Evolutionary conservation across 1,140 invertebrate species (phyloP).

Genomic region (Plectrocnemia conspersa): DNA sequence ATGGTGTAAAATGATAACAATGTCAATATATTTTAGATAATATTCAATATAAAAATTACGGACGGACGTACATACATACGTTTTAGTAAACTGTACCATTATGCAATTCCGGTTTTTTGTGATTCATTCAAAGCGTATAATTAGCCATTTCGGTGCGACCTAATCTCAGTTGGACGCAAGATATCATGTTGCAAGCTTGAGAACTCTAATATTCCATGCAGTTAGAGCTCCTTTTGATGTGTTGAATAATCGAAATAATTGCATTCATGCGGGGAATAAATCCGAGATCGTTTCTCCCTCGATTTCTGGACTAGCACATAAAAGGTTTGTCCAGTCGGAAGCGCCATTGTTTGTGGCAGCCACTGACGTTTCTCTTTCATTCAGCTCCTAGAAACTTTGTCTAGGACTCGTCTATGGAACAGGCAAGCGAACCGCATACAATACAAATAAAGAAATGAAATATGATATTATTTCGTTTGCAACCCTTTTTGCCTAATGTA

Average conservation of each 20-base stretch:
- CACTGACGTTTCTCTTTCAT: constrained; percentile 30
- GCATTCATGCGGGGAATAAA: constrained; percentile 28
- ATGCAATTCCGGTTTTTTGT: constrained; percentile 20
- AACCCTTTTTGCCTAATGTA: constrained; percentile 3
- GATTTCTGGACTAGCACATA: constrained; percentile 5
- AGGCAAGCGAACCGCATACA: constrained; percentile 13
- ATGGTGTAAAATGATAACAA: too few species aligned
- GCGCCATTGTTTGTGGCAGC: constrained; percentile 26
- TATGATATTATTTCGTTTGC: constrained; percentile 36
- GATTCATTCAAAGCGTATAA: constrained; percentile 29
- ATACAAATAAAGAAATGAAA: constrained; percentile 37
- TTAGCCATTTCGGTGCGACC: constrained; percentile 16
- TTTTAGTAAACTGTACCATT: too few species aligned
- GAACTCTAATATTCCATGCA: constrained; percentile 10
- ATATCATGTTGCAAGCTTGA: constrained; percentile 30
- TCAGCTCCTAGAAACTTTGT: constrained; percentile 24
- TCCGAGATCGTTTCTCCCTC: constrained; percentile 10
- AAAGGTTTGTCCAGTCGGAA: constrained; percentile 35
- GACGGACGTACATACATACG: too few species aligned
- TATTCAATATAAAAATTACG: too few species aligned
- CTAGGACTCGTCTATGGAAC: constrained; percentile 33
- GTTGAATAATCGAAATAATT: constrained; percentile 33
- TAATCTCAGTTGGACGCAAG: constrained; percentile 29
- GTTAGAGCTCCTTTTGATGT: constrained; percentile 28
- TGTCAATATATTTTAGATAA: too few species aligned